phyloP scores from a whole-genome alignment of 2,113 vertebrate genomes.

The Mystacornis crossleyi region DNA sequence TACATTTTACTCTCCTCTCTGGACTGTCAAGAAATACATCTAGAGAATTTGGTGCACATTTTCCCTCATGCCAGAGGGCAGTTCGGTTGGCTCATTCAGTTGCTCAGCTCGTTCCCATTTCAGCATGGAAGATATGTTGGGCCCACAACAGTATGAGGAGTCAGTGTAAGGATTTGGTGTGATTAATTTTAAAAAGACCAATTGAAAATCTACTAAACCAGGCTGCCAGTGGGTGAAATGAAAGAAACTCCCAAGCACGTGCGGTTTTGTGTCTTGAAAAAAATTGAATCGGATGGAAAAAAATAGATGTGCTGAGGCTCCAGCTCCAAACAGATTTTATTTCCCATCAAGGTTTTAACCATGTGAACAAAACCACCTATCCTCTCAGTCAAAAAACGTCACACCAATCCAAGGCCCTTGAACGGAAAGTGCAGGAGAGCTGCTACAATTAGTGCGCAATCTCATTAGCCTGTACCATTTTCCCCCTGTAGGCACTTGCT shows the following conservation, averaged over 20 bases:
- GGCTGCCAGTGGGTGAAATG: neutral
- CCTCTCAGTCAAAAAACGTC: neutral
- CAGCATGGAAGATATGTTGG: neutral
- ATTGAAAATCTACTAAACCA: neutral
- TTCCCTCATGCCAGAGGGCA: neutral
- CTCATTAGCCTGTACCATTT: neutral
- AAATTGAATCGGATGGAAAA: neutral
- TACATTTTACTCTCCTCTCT: neutral
- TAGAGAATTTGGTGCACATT: neutral
- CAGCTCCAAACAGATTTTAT: neutral
- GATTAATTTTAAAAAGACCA: neutral
- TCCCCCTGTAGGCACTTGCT: neutral
- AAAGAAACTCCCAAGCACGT: neutral
- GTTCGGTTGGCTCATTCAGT: neutral
- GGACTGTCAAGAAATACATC: neutral
- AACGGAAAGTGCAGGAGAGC: neutral
- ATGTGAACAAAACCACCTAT: neutral
- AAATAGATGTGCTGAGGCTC: neutral
- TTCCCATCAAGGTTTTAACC: neutral
- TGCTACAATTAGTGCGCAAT: neutral
- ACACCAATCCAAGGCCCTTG: neutral
- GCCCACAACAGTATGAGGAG: neutral
- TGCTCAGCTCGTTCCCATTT: neutral
- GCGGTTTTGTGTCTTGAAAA: neutral
- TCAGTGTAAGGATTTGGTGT: neutral